These are phyloP conservation scores for Bimastos eiseni DNA, from an alignment of 2,888 invertebrate genomes.

Conservation along the genomic window DNA sequence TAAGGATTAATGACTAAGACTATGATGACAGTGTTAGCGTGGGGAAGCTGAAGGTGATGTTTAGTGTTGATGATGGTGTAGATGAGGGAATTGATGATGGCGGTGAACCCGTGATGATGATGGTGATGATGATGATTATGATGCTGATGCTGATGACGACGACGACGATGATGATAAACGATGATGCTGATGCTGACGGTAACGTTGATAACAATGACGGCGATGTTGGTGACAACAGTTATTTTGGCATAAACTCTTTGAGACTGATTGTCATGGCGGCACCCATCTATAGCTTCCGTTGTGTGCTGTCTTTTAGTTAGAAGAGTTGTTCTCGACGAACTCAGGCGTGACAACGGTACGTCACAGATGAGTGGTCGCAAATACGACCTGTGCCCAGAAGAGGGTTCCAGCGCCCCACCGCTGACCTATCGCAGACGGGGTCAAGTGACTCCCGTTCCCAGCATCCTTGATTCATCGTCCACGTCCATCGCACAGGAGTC, in stretches of 20 bases:
- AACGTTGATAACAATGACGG: background rate
- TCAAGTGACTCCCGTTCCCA: background rate
- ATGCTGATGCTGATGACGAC: background rate
- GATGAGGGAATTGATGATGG: background rate
- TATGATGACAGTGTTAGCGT: no score
- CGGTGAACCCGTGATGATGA: background rate
- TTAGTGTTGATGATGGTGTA: background rate
- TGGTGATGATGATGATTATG: conserved; percentile 16
- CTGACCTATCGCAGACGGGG: background rate
- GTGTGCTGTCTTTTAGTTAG: background rate
- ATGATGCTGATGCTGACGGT: background rate
- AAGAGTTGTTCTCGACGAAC: background rate
- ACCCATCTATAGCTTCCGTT: background rate
- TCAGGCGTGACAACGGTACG: background rate
- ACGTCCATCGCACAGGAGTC: background rate
- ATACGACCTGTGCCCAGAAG: background rate
- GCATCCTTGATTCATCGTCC: background rate
- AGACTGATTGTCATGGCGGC: background rate
- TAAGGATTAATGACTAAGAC: no score
- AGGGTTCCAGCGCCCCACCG: background rate
- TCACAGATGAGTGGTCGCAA: background rate
- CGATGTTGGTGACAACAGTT: background rate
- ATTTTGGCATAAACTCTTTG: background rate
- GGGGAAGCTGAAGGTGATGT: no score
- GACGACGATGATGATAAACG: no score